These are phyloP conservation scores for Nowickia ferox DNA, from an alignment of 2,888 invertebrate species.

Conservation along the genomic window DNA sequence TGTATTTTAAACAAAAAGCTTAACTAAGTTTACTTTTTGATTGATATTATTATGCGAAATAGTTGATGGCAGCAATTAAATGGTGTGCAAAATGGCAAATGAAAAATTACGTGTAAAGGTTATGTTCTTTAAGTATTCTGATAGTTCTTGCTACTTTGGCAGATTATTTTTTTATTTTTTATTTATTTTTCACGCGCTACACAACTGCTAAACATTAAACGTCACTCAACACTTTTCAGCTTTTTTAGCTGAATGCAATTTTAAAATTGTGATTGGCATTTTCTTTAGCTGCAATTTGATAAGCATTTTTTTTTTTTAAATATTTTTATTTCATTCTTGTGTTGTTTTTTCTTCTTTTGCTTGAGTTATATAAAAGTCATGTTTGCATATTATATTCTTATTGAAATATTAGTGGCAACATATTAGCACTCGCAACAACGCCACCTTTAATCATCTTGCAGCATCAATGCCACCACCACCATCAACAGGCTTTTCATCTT, in stretches of 20 bases:
- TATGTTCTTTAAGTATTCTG: slow-evolving; percentile 18
- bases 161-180: slow-evolving; percentile 4
- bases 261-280: slow-evolving; percentile 47
- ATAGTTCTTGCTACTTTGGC: slow-evolving; percentile 18
- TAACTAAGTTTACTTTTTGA: slow-evolving; percentile 59
- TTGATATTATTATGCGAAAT: slow-evolving; percentile 75
- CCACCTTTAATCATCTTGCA: slow-evolving; percentile 45
- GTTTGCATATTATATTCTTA: slow-evolving; percentile 44
- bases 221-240: slow-evolving; percentile 59
- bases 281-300: slow-evolving; percentile 39
- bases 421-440: slow-evolving; percentile 64
- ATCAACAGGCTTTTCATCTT: background rate
- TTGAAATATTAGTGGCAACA: slow-evolving; percentile 63
- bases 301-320: background rate
- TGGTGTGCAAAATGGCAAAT: slow-evolving; percentile 41
- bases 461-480: background rate
- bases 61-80: slow-evolving; percentile 74
- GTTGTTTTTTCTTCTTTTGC: background rate
- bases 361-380: background rate
- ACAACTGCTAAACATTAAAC: slow-evolving; percentile 19
- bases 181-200: background rate
- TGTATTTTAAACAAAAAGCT: background rate
- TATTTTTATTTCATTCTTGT: slow-evolving; percentile 1
- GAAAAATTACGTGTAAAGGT: slow-evolving; percentile 22
- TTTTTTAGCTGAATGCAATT: background rate